phyloP scores from a whole-genome alignment of 2,113 vertebrate species.

The Onychorhynchus coronatus region DNA sequence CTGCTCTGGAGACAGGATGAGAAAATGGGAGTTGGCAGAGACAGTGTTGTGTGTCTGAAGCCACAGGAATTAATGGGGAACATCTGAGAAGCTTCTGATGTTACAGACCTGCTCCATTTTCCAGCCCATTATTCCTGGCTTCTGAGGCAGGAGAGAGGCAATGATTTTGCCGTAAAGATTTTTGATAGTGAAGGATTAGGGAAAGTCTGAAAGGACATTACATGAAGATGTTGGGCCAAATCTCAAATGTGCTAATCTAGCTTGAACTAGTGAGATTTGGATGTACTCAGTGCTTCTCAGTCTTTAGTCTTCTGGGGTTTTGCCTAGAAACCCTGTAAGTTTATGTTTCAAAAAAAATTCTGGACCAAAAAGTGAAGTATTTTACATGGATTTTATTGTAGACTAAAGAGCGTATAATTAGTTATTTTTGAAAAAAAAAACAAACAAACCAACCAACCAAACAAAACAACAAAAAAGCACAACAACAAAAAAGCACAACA shows the following conservation, averaged over 20 bases:
- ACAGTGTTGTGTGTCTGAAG: background rate
- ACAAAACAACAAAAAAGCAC: too few relatives aligned
- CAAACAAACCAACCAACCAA: background rate
- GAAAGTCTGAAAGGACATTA: background rate
- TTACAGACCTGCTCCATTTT: background rate
- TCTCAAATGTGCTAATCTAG: background rate
- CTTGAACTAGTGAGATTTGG: background rate
- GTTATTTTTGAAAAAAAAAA: background rate
- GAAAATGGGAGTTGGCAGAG: background rate
- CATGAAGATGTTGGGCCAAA: background rate
- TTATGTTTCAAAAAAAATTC: background rate
- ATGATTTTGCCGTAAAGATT: background rate
- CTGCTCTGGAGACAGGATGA: background rate
- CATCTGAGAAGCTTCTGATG: background rate
- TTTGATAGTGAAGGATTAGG: background rate
- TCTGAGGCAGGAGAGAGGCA: background rate
- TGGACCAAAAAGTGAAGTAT: background rate
- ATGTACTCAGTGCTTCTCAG: background rate
- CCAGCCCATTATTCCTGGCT: accelerated
- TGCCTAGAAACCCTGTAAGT: background rate
- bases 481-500: background rate
- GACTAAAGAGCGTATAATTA: background rate
- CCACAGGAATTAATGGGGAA: background rate
- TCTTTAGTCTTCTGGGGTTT: background rate
- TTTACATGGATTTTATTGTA: background rate